Evolutionary conservation across 2,113 vertebrate genomes (phyloP).

Genomic region (Sapajus apella): DNA sequence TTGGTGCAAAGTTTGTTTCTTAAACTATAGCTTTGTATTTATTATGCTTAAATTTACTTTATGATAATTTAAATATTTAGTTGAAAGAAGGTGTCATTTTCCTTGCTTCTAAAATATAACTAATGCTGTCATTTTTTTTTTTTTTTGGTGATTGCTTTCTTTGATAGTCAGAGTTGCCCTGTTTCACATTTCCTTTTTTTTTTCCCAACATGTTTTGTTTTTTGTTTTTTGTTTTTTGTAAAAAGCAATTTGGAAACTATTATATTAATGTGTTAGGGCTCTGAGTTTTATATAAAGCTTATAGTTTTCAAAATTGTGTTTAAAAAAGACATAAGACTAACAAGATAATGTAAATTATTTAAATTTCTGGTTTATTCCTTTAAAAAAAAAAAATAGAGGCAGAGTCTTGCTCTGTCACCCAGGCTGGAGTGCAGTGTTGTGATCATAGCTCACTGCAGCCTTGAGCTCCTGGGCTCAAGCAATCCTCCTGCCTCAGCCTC

Average conservation of each 20-base stretch:
- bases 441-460: too few species aligned
- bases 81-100: not conserved
- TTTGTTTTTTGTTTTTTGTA: constrained; percentile 1
- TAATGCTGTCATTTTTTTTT: not conserved
- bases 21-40: not conserved
- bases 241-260: constrained; percentile 19
- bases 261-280: not conserved
- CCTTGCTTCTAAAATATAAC: constrained; percentile 32
- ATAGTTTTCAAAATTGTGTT: constrained; percentile 38
- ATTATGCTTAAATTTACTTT: not conserved
- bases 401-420: too few species aligned
- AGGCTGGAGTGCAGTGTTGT: too few species aligned
- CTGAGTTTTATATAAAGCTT: not conserved
- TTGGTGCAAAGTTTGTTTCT: constrained; percentile 10
- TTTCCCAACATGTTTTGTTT: not conserved
- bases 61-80: constrained; percentile 25
- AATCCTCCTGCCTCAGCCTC: too few species aligned
- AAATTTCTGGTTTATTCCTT: not conserved
- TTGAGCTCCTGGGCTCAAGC: too few species aligned
- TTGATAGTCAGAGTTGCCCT: not conserved
- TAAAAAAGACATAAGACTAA: constrained; percentile 13
- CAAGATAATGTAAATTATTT: not conserved
- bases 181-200: constrained; percentile 38
- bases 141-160: not conserved
- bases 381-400: too few species aligned